Percentiles rank a stretch among this genome's conserved stretches.
These are phyloP conservation scores for Brachypteracias leptosomus DNA, from an alignment of 2,113 vertebrate genomes.

Conservation along the genomic window DNA sequence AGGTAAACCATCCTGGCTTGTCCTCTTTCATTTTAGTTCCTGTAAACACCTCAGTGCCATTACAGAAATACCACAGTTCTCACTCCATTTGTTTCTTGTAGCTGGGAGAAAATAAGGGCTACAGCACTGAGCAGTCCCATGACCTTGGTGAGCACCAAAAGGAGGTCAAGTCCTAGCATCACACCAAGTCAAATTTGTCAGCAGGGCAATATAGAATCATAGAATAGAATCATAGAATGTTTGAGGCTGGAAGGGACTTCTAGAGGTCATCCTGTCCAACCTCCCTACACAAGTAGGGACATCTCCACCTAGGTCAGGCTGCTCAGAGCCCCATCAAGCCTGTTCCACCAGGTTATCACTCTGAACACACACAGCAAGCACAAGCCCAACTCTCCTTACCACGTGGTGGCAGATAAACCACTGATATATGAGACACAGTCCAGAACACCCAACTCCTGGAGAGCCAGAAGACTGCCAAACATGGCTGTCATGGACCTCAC, in stretches of 20 bases:
- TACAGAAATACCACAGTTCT: not conserved
- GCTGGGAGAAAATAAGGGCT: not conserved
- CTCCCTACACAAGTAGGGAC: too few species aligned
- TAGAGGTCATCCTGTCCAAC: too few species aligned
- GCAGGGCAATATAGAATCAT: not conserved
- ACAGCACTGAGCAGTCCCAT: not conserved
- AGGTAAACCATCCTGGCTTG: not conserved
- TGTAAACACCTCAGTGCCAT: not conserved
- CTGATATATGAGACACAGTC: conserved; percentile 83
- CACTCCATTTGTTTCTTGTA: not conserved
- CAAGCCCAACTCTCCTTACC: conserved; percentile 70
- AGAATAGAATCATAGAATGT: too few species aligned
- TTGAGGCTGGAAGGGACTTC: too few species aligned
- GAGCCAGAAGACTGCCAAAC: conserved; percentile 78
- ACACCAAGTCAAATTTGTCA: not conserved
- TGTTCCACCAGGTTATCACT: not conserved
- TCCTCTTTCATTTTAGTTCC: not conserved
- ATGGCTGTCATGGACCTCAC: conserved; percentile 79
- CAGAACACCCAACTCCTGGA: conserved; percentile 81
- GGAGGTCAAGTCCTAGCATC: not conserved
- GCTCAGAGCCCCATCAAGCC: too few species aligned
- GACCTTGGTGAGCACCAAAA: not conserved
- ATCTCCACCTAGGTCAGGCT: too few species aligned
- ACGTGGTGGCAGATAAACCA: conserved; percentile 86
- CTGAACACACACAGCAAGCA: not conserved